Base-by-base conservation (phyloP, 2,888 invertebrate species). In the Leptogaster cylindrica region DNA sequence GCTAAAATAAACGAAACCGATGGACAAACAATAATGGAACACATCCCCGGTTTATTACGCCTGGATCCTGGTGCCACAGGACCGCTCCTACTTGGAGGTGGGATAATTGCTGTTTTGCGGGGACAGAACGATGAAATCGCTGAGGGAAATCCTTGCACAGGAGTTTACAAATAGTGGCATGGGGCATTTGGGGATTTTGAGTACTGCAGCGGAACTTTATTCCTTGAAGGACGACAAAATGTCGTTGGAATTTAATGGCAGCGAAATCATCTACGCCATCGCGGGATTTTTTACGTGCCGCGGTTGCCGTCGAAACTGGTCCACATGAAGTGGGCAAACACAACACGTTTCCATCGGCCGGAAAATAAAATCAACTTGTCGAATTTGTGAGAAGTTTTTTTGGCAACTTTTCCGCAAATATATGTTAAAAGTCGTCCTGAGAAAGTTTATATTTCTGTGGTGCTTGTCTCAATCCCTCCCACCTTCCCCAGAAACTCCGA, bases 351-450 rank as follows among this genome's bases (percentile, higher is more conserved):
- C 10, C n/a, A 36, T 36, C n/a, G 36, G 36, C 36, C 36, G 36
- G 36, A 16, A 46, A 46, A 46, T 46, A 46, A 46, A 12, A 46
- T 46, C 46, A 46, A 46, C 46, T 20, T 46, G 46, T 46, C 46
- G 46, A 46, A 46, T 18, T 46, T 46, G 46, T 12, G 16, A 14
- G 10, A 46, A 16, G n/a, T n/a, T n/a, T 46, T 46, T 46, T 46
- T 46, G 46, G 46, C 46, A 46, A 46, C 46, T 46, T 46, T 46
- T 46, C 46, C 46, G 46, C 46, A 46, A 46, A 46, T 46, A 46
- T 46, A 46, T 46, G 16, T 46, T 46, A 46, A n/a, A 46, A 46
- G 46, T 46, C 20, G 16, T 46, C 46, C n/a, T 46, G 20, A 18
- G 20, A 46, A 46, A 46, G 46, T 46, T 46, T 46, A 46, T 46